These are phyloP conservation scores for Drosophila differens DNA, from an alignment of 2,888 invertebrate species.

Conservation along the genomic window DNA sequence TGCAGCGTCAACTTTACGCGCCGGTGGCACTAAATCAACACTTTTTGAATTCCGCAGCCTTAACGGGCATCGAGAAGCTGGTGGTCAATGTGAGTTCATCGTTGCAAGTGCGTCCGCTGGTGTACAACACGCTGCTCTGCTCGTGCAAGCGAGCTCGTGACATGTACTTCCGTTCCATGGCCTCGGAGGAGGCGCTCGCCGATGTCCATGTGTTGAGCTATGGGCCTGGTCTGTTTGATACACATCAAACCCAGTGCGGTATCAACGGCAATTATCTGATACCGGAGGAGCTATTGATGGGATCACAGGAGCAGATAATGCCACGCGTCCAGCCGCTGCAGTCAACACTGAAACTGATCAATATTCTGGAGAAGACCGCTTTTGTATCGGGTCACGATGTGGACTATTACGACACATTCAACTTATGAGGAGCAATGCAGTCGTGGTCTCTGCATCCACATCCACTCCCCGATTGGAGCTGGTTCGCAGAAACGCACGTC, in stretches of 20 bases:
- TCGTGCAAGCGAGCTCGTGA: constrained; percentile 83
- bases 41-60: constrained; percentile 62
- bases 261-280: constrained; percentile 76
- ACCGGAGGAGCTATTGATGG: constrained; percentile 58
- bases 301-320: constrained; percentile 44
- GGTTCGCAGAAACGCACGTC: constrained; percentile 28
- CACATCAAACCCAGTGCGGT: constrained; percentile 72
- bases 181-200: constrained; percentile 67
- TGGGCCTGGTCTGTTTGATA: constrained; percentile 75
- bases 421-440: constrained; percentile 78
- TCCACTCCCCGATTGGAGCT: constrained; percentile 25
- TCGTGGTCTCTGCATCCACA: constrained; percentile 54
- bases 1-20: constrained; percentile 73
- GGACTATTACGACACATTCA: constrained; percentile 83
- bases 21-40: constrained; percentile 79
- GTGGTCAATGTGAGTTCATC: constrained; percentile 81
- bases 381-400: constrained; percentile 84
- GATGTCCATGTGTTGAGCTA: constrained; percentile 79
- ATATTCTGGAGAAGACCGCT: constrained; percentile 80
- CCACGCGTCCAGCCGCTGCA: constrained; percentile 73
- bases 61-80: constrained; percentile 66
- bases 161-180: constrained; percentile 84
- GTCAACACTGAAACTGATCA: constrained; percentile 79
- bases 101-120: constrained; percentile 73
- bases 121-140: constrained; percentile 75